These are phyloP conservation scores for Ctenodactylus gundi DNA, from an alignment of 2,113 vertebrate species.

Conservation along the genomic window DNA sequence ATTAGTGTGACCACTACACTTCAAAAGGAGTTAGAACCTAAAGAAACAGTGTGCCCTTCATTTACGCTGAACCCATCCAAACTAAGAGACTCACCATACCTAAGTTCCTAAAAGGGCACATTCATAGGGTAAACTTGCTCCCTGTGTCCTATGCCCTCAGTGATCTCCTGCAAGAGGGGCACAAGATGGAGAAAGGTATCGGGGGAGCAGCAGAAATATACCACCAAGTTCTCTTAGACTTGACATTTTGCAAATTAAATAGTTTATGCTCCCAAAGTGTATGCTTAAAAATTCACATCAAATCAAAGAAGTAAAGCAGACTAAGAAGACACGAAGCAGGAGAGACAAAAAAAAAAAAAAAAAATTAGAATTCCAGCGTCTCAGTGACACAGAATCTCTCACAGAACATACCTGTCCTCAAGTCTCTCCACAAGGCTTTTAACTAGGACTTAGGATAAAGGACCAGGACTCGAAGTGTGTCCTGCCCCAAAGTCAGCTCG, in stretches of 20 bases:
- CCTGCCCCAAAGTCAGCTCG: background rate
- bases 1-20: background rate
- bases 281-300: background rate
- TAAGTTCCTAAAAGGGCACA: background rate
- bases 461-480: too few species aligned
- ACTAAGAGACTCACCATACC: background rate
- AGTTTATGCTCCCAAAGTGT: background rate
- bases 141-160: background rate
- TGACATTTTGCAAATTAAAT: background rate
- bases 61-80: background rate
- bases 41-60: background rate
- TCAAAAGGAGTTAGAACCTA: constrained; percentile 30
- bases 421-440: background rate
- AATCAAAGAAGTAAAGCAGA: background rate
- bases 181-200: fast-evolving
- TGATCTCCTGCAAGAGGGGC: background rate
- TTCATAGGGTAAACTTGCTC: background rate
- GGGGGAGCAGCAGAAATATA: background rate
- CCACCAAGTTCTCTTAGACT: background rate
- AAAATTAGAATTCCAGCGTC: background rate
- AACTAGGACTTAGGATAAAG: background rate
- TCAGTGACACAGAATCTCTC: background rate
- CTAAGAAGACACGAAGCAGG: background rate
- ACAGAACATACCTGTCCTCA: background rate
- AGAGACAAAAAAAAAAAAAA: background rate